These are phyloP conservation scores for Aplysia californica DNA, from an alignment of 1,140 invertebrate genomes.

Conservation along the genomic window DNA sequence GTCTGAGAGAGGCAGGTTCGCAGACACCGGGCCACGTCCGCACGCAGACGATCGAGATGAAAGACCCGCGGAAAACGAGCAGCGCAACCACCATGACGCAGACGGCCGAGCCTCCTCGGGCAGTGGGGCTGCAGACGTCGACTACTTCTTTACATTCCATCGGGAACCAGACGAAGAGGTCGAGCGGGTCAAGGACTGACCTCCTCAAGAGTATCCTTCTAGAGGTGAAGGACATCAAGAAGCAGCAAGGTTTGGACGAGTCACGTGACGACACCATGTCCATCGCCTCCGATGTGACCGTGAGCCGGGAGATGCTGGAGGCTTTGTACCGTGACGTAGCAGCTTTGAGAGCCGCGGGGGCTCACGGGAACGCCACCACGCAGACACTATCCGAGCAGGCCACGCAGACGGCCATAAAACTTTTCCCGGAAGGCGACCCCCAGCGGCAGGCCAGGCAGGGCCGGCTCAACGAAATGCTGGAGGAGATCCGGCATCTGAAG, in stretches of 20 bases:
- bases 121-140: conserved; percentile 43
- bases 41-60: conserved; percentile 53
- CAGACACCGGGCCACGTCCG: conserved; percentile 58
- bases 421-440: conserved; percentile 52
- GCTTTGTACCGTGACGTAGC: conserved; percentile 49
- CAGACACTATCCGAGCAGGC: conserved; percentile 52
- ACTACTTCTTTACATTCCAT: conserved; percentile 55
- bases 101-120: conserved; percentile 36
- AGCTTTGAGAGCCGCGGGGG: conserved; percentile 43
- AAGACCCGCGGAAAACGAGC: conserved; percentile 37
- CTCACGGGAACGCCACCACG: conserved; percentile 41
- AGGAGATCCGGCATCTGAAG: conserved; percentile 51
- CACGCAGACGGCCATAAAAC: conserved; percentile 54
- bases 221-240: conserved; percentile 59
- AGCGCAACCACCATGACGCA: conserved; percentile 42
- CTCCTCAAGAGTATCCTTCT: conserved; percentile 51
- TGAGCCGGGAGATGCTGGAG: conserved; percentile 48
- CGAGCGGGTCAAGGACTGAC: conserved; percentile 44
- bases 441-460: conserved; percentile 45
- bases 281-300: conserved; percentile 41
- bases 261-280: conserved; percentile 42
- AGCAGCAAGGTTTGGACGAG: conserved; percentile 49
- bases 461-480: conserved; percentile 50
- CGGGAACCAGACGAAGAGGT: conserved; percentile 46
- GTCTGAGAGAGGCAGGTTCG: conserved; percentile 45